Evolutionary conservation across 2,113 vertebrate species (phyloP), one percentile per base, ranked within the genome.

Genomic region (Fulica atra): DNA sequence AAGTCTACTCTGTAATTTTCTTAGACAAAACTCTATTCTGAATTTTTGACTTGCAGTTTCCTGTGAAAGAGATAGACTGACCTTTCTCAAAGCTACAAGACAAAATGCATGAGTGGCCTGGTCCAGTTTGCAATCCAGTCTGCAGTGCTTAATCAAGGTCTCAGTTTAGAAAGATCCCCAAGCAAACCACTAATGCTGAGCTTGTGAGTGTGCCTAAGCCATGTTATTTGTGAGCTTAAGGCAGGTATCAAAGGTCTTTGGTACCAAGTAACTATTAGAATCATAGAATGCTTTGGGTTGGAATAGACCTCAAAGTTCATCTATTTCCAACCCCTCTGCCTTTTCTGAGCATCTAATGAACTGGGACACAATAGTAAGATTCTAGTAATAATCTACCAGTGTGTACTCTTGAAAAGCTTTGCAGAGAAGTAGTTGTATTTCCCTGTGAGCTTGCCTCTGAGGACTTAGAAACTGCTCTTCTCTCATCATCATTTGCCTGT

Each of bases 221-320:
- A 0, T 0, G 0, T 19, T 51, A 6, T 23, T 60, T 14, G 20
- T 14, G 53, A 56, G 15, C 11, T 50, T 79, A 76, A 81, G 51
- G 40, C 60, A 63, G 19, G 8, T 31, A 36, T 1, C 1, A 36
- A 51, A 29, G 17, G 28, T 51, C 10, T 56, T 51, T 15, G 4
- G 18, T 86, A n/a, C 10, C 48, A 60, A 68, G 29, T 7, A 33
- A 16, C 76, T 29, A 74, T 84, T 31, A 16, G 33, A 46, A 46
- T 46, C 44, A 44, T 44, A 46, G 17, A 46, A 46, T 19, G 42
- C 42, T 42, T 42, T 42, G 17, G 17, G 44, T 19, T 46, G 44
- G 44, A 46, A 46, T 16, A 17, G 44, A 46, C 44, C 17, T 46
- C 8, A 19, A 46, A 19, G 44, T 46, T 19, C 17, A 46, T 46